Evolutionary conservation across 2,888 invertebrate genomes (phyloP).

Genomic region (Ernsta delagoae): DNA sequence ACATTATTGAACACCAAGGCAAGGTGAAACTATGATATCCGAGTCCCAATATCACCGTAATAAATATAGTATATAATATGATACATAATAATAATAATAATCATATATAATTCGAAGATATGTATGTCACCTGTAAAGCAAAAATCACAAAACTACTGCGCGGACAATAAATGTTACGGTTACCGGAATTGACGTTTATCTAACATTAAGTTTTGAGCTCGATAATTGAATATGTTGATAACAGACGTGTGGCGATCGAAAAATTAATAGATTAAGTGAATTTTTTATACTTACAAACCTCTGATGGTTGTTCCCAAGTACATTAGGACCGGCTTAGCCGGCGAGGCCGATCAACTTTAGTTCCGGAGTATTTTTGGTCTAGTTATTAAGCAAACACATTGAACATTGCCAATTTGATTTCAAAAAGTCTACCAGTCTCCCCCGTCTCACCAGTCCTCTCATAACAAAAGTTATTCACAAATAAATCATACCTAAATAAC

Average conservation of each 20-base stretch:
- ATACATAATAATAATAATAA: conserved; percentile 56
- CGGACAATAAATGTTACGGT: conserved; percentile 54
- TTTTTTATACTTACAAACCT: conserved; percentile 46
- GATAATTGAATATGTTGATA: conserved; percentile 59
- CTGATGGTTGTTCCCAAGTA: conserved; percentile 44
- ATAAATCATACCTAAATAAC: too few relatives aligned
- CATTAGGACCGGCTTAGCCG: conserved; percentile 42
- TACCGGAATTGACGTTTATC: conserved; percentile 72
- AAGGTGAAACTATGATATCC: conserved; percentile 75
- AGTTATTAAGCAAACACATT: neutral
- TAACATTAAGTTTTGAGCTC: conserved; percentile 76
- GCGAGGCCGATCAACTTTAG: conserved; percentile 25
- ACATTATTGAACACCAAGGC: conserved; percentile 82
- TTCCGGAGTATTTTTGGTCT: neutral
- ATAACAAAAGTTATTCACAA: too few relatives aligned
- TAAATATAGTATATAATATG: conserved; percentile 60
- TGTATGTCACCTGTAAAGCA: conserved; percentile 81
- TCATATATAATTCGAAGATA: conserved; percentile 75
- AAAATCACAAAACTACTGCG: conserved; percentile 63
- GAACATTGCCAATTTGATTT: conserved; percentile 45
- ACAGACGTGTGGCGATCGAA: conserved; percentile 63
- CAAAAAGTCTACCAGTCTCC: too few relatives aligned
- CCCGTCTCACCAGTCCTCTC: too few relatives aligned
- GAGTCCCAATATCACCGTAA: conserved; percentile 60
- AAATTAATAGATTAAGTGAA: conserved; percentile 42